phyloP scores from a whole-genome alignment of 1,140 invertebrate species.

The Drosophila ogumai region DNA sequence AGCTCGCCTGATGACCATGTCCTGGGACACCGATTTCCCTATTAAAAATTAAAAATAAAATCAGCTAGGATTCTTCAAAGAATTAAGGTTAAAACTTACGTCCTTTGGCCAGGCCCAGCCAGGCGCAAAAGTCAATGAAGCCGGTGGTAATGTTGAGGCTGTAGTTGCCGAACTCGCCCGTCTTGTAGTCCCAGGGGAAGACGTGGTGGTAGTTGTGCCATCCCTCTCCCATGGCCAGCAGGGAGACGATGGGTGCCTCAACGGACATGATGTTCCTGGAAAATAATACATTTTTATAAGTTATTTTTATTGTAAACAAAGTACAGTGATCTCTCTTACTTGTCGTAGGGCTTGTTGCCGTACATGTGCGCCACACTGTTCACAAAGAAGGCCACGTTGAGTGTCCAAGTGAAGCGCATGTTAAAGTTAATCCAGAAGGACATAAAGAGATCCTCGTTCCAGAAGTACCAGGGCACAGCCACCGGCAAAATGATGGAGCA shows the following conservation, averaged over 20 bases:
- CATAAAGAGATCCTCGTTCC: conserved; percentile 92
- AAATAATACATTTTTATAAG: background rate
- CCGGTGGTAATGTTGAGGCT: conserved; percentile 89
- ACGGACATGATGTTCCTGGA: conserved; percentile 90
- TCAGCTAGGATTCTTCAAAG: background rate
- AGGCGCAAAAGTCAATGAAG: conserved; percentile 90
- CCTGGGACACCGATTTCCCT: conserved; percentile 88
- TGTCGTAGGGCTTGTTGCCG: conserved; percentile 95
- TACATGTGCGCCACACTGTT: conserved; percentile 97
- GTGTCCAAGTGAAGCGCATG: conserved; percentile 91
- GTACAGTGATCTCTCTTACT: conserved; percentile 86
- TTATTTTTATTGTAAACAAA: too few relatives aligned
- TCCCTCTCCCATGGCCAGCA: conserved; percentile 92
- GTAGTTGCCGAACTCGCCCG: conserved; percentile 91
- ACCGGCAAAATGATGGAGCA: conserved; percentile 93
- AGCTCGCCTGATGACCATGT: conserved; percentile 88
- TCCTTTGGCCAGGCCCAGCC: conserved; percentile 91
- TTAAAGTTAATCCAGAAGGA: conserved; percentile 94
- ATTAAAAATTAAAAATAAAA: background rate
- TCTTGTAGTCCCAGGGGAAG: conserved; percentile 92
- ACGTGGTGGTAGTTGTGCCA: conserved; percentile 99
- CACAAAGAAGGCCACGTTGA: conserved; percentile 97
- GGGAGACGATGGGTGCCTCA: conserved; percentile 89
- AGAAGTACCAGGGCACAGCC: conserved; percentile 91
- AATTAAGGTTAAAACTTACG: conserved; percentile 85